Base-by-base conservation (phyloP, 2,797 vertebrate species). In the Adelosebastes latens region DNA sequence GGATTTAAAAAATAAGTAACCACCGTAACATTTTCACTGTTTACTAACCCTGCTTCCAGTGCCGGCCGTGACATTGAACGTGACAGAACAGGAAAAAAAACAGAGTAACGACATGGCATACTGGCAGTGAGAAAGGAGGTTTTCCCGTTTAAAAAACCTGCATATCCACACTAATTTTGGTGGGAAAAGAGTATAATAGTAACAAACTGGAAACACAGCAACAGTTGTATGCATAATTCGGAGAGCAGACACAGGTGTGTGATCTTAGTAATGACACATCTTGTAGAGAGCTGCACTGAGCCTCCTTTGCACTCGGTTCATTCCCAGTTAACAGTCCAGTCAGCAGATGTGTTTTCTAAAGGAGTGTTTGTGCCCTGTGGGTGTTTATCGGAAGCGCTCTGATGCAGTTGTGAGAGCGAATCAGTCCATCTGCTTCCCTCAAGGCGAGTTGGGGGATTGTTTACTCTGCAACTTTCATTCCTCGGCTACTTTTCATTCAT, bases 331-430 rank as follows among this genome's bases (percentile, higher is more conserved):
- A 83, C 86, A 83, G 81, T 91, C 81, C 80, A 82, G 77, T 64
- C 70, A 88, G 80, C 92, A 90, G 87, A 90, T 89, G 90, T 81
- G 85, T 83, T 89, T 81, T 87, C 71, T 68, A 42, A 82, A 85
- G 82, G 49, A 70, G 72, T 27, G 66, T 84, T 61, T 77, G 65
- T 74, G 79, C 73, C 86, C 82, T 62, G 27, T 69, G 85, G 89
- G 83, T 88, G 85, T 93, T 89, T 85, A 81, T 81, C 79, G 31
- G 81, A 84, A 76, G 59, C 65, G 31, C 80, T 85, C 81, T 80
- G 81, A 83, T 85, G 84, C 77, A 77, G 71, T 80, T 77, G 69
- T 81, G 78, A 70, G 81, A 83, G 24, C 11, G 65, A 83, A 84
- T 88, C 72, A 59, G 81, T 87, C 86, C 83, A 86, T 87, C 89